phyloP scores from a whole-genome alignment of 2,113 vertebrate genomes.

The Mobula hypostoma region DNA sequence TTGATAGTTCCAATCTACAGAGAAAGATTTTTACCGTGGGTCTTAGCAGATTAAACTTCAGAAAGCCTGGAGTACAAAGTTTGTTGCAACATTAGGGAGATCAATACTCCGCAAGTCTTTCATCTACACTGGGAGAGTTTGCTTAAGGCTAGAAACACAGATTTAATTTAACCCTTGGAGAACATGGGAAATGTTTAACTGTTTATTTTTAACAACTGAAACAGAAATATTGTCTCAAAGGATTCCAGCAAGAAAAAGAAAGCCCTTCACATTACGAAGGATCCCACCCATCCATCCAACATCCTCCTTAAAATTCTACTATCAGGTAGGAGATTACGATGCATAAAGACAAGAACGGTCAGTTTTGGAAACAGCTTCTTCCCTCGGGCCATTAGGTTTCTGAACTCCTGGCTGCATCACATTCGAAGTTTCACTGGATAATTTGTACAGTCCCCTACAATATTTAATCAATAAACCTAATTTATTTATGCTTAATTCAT shows the following conservation, averaged over 20 bases:
- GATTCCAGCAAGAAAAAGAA: not conserved
- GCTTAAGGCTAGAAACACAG: not conserved
- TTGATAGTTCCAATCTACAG: slow-evolving; percentile 17
- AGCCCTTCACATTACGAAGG: no score
- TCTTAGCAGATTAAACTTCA: slow-evolving; percentile 25
- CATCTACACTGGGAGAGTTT: not conserved
- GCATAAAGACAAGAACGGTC: no score
- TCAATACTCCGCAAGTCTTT: not conserved
- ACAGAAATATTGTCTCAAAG: not conserved
- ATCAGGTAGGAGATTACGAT: no score
- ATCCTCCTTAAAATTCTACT: no score
- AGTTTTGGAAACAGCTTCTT: no score
- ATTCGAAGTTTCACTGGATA: no score
- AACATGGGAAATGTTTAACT: not conserved
- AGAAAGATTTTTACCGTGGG: not conserved
- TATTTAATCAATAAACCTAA: no score
- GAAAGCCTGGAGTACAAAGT: slow-evolving; percentile 2
- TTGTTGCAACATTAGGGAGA: slow-evolving; percentile 7
- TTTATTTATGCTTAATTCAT: no score
- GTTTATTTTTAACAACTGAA: slow-evolving; percentile 7
- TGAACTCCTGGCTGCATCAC: no score
- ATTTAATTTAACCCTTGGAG: not conserved
- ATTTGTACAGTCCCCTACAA: no score
- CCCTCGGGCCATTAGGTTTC: no score
- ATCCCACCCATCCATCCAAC: no score